Percentiles rank a stretch among this genome's conserved stretches.
Conservation (phyloP, 1,140 invertebrate species). For the Pogonomyrmex barbatus region DNA sequence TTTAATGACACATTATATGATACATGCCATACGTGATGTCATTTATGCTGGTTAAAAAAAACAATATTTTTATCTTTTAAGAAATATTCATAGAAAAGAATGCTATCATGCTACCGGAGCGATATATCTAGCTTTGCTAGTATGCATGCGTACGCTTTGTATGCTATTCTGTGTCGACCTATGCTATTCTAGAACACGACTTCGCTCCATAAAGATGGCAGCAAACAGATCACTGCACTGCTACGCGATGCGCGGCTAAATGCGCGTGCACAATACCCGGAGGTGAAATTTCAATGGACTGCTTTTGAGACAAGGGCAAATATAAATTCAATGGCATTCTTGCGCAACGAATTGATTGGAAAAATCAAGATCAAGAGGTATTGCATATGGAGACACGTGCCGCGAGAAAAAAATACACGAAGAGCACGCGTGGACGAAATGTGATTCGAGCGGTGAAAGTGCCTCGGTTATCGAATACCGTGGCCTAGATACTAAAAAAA, state of each 20-base stretch:
- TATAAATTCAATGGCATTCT: conserved; percentile 52
- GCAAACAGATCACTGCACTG: conserved; percentile 2
- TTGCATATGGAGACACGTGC: background rate
- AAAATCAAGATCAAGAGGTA: conserved; percentile 68
- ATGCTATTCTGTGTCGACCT: background rate
- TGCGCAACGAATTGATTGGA: conserved; percentile 56
- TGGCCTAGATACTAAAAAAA: conserved; percentile 80
- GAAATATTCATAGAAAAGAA: background rate
- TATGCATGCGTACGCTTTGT: background rate
- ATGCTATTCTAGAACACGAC: conserved; percentile 31
- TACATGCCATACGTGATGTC: background rate
- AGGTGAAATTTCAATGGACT: background rate
- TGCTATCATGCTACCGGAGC: background rate
- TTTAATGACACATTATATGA: background rate
- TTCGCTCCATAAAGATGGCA: conserved; percentile 3
- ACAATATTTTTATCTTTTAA: background rate
- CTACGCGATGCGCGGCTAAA: background rate
- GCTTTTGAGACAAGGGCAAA: background rate
- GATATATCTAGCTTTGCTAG: background rate
- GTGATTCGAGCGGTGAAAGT: conserved; percentile 78
- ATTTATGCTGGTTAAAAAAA: background rate
- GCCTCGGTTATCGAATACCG: conserved; percentile 80
- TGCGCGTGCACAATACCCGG: background rate
- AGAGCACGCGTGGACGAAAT: conserved; percentile 54
- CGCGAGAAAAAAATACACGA: conserved; percentile 1